Base-by-base conservation (phyloP, 1,140 invertebrate species). In the Patella vulgata region DNA sequence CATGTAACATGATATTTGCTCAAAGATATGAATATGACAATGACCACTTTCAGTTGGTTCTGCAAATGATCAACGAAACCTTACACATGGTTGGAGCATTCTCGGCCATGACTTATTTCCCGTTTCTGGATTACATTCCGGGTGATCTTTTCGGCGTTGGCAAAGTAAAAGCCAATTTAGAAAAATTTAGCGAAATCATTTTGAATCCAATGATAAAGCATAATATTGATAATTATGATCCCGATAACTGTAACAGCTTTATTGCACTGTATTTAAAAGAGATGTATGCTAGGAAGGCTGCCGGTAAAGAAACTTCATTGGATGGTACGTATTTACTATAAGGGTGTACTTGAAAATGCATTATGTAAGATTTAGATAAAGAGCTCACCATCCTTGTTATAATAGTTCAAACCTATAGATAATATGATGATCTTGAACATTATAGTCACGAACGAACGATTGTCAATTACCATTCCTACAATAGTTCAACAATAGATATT, bases 11-110 rank as follows among this genome's bases (percentile, higher is more conserved):
- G 17, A 42, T 54, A 23, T 66, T 73, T 36, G 70, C 68, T 11
- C 23, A 44, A 23, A 46, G 73, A 11, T 73, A 87, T 14, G 66
- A 73, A 8, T 79, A 85, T 48, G 73, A 86, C 56, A 85, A 90
- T 56, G 30, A 40, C 14, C 12, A 33, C 14, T 70, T 74, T 47
- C 11, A 48, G 14, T 31, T 47, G 1, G 33, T 61, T 6, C 12
- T 70, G 40, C 21, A 51, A 8, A 12, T 28, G 4, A n/a, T 68
- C 1, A 43, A 60, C 6, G 28, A 63, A 21, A 63, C 28, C 14
- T n/a, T 67, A 14, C 21, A 21, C 28, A 55, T 46, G 19, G 42
- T 11, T 9, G 57, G 57, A 50, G 14, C 43, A 1, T 48, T 48
- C 9, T 31, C 50, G 12, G 39, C 61, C 1, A 28, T 63, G 3